phyloP scores from a whole-genome alignment of 2,888 invertebrate genomes.

The Adelognathus sp. region DNA sequence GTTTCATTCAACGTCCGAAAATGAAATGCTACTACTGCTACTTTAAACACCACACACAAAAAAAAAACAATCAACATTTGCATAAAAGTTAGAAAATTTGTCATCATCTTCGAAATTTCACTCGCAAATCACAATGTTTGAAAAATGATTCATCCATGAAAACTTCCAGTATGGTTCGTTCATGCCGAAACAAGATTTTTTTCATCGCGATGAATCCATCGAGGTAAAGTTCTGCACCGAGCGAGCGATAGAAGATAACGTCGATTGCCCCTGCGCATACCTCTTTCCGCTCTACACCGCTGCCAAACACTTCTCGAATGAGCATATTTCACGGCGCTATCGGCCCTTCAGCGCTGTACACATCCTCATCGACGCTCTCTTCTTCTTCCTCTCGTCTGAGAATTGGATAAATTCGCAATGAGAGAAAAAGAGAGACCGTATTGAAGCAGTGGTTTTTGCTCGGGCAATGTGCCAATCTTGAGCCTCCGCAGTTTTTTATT shows the following conservation, averaged over 20 bases:
- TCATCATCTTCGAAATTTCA: no score
- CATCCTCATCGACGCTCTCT: slow-evolving; percentile 8
- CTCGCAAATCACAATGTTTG: no score
- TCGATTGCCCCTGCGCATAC: slow-evolving; percentile 58
- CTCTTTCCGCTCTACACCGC: slow-evolving; percentile 55
- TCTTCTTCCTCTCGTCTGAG: not conserved
- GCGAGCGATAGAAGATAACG: no score
- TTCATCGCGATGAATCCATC: no score
- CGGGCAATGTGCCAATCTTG: slow-evolving; percentile 77
- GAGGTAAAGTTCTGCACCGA: not conserved
- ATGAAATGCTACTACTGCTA: no score
- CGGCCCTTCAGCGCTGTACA: slow-evolving; percentile 47
- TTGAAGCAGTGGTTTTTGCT: slow-evolving; percentile 65
- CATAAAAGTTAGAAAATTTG: no score
- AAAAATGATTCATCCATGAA: no score
- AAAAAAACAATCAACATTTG: no score
- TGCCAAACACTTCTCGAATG: slow-evolving; percentile 69
- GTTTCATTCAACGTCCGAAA: no score
- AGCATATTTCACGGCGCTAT: slow-evolving; percentile 76
- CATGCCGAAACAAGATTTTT: no score
- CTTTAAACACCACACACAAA: no score
- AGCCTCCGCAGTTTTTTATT: slow-evolving; percentile 76
- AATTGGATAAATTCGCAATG: slow-evolving; percentile 52
- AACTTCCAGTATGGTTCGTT: no score
- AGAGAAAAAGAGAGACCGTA: slow-evolving; percentile 57